These are phyloP conservation scores for Holcopasites calliopsidis DNA, from an alignment of 1,140 invertebrate genomes.

Conservation along the genomic window DNA sequence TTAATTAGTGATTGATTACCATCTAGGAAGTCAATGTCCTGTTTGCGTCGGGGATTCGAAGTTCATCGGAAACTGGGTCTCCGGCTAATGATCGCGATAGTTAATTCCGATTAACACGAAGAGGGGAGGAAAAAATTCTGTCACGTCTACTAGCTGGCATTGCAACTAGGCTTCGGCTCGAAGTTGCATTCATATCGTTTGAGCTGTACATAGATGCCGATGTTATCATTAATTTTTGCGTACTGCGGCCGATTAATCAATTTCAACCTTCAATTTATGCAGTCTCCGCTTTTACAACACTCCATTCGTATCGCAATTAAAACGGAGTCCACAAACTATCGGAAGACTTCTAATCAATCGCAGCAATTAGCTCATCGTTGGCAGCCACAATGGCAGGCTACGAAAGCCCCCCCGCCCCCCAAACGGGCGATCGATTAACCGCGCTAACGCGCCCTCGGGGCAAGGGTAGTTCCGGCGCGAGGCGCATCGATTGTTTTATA, in stretches of 20 bases:
- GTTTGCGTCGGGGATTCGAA: slow-evolving; percentile 11
- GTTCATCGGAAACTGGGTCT: neutral
- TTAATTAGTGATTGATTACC: slow-evolving; percentile 5
- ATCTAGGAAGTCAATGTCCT: neutral
- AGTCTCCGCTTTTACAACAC: no score
- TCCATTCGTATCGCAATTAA: no score
- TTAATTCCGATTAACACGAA: slow-evolving; percentile 9
- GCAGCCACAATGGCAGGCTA: neutral
- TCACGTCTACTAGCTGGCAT: neutral
- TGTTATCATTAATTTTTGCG: no score
- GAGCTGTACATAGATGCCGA: neutral
- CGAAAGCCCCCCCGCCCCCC: no score
- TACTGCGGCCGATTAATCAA: no score
- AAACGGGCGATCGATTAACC: neutral
- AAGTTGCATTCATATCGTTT: neutral
- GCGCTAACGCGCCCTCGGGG: neutral
- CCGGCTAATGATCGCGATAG: neutral
- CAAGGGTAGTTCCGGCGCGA: neutral
- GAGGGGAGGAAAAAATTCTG: neutral
- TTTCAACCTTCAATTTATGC: no score
- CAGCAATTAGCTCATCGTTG: neutral
- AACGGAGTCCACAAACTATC: neutral
- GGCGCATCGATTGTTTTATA: slow-evolving; percentile 10
- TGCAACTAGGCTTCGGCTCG: neutral
- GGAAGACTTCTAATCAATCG: no score